These are phyloP conservation scores for Chrysaora quinquecirrha DNA, from an alignment of 30 jellyfish, hydroid and myxozoan species.

Conservation along the genomic window DNA sequence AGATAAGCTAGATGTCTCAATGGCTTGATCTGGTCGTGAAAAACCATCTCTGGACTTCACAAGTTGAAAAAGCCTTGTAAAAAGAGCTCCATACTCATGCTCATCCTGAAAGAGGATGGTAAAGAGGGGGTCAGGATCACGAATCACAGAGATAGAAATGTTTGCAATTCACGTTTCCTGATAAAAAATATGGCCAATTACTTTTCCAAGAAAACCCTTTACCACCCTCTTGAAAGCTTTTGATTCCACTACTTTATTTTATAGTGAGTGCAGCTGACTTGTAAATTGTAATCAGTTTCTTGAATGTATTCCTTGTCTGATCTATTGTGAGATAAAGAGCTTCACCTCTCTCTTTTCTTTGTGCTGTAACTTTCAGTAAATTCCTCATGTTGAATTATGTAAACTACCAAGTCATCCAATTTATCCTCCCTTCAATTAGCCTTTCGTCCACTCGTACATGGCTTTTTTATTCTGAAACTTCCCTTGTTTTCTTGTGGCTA, in stretches of 20 bases:
- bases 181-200: too few species aligned
- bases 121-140: too few species aligned
- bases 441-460: neutral
- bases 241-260: neutral
- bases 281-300: neutral
- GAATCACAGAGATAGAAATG: too few species aligned
- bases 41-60: slow-evolving; percentile 3
- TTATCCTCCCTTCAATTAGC: neutral
- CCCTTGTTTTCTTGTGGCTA: neutral
- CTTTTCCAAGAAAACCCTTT: too few species aligned
- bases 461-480: neutral
- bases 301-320: slow-evolving; percentile 12
- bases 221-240: too few species aligned
- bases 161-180: too few species aligned
- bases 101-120: too few species aligned
- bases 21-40: slow-evolving; percentile 23
- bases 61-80: neutral
- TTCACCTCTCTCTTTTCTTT: neutral
- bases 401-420: neutral
- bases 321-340: neutral
- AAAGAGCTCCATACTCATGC: neutral
- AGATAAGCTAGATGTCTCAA: neutral
- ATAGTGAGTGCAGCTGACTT: slow-evolving; percentile 5
- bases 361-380: neutral
- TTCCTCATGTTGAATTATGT: neutral